Percentiles rank a stretch among this genome's conserved stretches.
Conservation (phyloP, 2,797 vertebrate species). For the Sarcoramphus papa region DNA sequence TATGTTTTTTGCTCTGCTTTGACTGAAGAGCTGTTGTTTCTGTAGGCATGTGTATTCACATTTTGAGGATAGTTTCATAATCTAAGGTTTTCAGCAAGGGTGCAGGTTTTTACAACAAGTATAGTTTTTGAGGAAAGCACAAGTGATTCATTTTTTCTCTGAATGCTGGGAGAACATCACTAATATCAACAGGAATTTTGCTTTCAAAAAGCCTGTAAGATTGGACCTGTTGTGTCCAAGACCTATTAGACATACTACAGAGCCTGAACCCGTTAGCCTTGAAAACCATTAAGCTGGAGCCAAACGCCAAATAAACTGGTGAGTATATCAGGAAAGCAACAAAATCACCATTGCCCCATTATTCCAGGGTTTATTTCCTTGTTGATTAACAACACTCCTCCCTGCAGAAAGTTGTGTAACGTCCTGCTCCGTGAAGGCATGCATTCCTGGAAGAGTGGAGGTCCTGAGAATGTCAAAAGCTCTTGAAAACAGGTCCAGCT, state of each 20-base stretch:
- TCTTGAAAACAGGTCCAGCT: conserved; percentile 64
- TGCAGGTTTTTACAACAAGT: not conserved
- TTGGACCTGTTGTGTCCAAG: not conserved
- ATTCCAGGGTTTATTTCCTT: not conserved
- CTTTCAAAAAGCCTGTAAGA: not conserved
- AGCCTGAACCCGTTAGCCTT: not conserved
- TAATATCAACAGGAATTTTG: not conserved
- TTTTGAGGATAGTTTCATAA: not conserved
- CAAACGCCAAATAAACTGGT: not conserved
- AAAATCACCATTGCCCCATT: not conserved
- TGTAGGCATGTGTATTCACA: not conserved
- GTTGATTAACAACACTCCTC: not conserved
- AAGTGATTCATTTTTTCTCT: not conserved
- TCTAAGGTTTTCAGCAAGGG: not conserved
- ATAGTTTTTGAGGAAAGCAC: not conserved
- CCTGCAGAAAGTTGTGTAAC: not conserved
- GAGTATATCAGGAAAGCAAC: not conserved
- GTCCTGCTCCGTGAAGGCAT: not conserved
- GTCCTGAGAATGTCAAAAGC: conserved; percentile 67
- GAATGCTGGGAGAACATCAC: not conserved
- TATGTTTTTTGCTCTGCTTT: not conserved
- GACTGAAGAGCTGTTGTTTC: not conserved
- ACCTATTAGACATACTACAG: not conserved
- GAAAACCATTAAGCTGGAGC: not conserved
- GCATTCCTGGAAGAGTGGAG: conserved; percentile 43